Conservation (phyloP, 1,140 invertebrate genomes). For the Drosophila tsacasi region DNA sequence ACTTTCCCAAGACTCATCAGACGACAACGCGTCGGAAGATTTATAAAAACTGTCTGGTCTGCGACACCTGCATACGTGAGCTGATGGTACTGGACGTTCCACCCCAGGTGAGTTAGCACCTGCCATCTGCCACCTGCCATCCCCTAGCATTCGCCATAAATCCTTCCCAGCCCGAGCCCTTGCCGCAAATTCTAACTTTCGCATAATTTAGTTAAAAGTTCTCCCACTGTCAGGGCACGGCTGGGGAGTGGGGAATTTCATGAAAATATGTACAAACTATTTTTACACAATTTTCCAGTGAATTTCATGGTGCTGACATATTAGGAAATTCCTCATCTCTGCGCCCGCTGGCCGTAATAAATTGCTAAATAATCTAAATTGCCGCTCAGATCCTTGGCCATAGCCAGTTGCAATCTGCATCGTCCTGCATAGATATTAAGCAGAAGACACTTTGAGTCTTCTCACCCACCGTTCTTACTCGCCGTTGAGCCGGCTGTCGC, state of each 20-base stretch:
- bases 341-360: slow-evolving; percentile 35
- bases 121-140: slow-evolving; percentile 11
- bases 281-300: slow-evolving; percentile 58
- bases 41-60: slow-evolving; percentile 85
- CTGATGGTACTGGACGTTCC: slow-evolving; percentile 85
- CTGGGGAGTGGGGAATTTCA: slow-evolving; percentile 13
- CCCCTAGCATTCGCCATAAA: slow-evolving; percentile 11
- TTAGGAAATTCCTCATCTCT: slow-evolving; percentile 26
- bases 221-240: slow-evolving; percentile 13
- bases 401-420: slow-evolving; percentile 38
- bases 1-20: slow-evolving; percentile 83
- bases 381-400: slow-evolving; percentile 19
- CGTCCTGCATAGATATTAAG: slow-evolving; percentile 52
- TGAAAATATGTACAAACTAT: slow-evolving; percentile 45
- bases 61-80: slow-evolving; percentile 85
- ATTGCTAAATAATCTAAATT: slow-evolving; percentile 70
- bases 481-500: slow-evolving; percentile 15
- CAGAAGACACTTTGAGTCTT: slow-evolving; percentile 22
- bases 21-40: slow-evolving; percentile 81
- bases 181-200: slow-evolving; percentile 40
- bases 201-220: slow-evolving; percentile 60
- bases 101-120: slow-evolving; percentile 77
- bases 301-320: slow-evolving; percentile 48
- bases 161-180: slow-evolving; percentile 14
- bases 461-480: background rate